Percentiles rank a stretch among this genome's conserved stretches.
These are phyloP conservation scores for Sinosuthora webbiana DNA, from an alignment of 2,113 vertebrate genomes.

Conservation along the genomic window DNA sequence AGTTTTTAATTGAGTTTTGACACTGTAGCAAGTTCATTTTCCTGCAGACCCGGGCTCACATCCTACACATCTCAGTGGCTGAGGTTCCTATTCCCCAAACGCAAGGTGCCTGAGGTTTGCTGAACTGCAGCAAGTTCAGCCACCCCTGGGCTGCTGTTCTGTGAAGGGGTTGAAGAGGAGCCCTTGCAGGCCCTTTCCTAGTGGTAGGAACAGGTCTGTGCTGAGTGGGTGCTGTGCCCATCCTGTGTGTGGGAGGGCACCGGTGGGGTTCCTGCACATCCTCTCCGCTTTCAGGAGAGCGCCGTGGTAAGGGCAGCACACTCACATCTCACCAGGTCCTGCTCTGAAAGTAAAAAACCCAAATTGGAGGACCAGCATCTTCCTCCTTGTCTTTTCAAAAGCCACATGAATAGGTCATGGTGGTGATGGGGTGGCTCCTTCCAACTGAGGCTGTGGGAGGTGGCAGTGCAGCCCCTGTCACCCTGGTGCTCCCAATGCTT, in stretches of 20 bases:
- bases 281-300: accelerated
- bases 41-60: not conserved
- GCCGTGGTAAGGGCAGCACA: accelerated
- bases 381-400: not conserved
- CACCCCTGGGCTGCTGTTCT: not conserved
- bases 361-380: not conserved
- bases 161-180: not conserved
- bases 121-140: not conserved
- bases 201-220: accelerated
- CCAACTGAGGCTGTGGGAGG: too few species aligned
- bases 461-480: not conserved
- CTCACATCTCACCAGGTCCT: not conserved
- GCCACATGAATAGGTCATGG: not conserved
- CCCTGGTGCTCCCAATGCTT: accelerated
- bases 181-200: not conserved
- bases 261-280: not conserved
- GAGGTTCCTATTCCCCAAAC: not conserved
- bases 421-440: not conserved
- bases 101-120: not conserved
- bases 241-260: accelerated
- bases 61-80: not conserved
- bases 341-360: not conserved
- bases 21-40: not conserved
- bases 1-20: not conserved
- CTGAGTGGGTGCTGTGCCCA: not conserved